phyloP scores from a whole-genome alignment of 2,888 invertebrate genomes.

The Lucinisca nassula region DNA sequence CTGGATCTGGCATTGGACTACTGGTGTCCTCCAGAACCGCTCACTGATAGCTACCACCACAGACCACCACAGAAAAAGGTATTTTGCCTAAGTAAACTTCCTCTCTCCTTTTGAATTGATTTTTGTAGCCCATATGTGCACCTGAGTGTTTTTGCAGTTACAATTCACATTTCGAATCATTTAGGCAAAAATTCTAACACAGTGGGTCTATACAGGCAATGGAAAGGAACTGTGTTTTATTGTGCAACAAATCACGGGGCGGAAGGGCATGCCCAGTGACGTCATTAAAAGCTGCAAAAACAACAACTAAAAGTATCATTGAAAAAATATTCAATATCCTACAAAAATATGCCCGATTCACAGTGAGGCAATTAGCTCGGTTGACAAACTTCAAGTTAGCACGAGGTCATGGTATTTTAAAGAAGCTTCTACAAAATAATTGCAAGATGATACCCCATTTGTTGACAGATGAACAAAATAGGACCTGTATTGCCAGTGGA shows the following conservation, averaged over 20 bases:
- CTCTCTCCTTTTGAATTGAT: too few relatives aligned
- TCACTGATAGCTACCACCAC: conserved; percentile 84
- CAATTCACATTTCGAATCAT: too few relatives aligned
- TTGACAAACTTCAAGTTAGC: conserved; percentile 31
- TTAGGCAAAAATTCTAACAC: too few relatives aligned
- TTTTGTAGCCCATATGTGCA: too few relatives aligned
- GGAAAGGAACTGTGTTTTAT: too few relatives aligned
- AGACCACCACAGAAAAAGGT: conserved; percentile 88
- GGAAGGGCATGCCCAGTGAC: too few relatives aligned
- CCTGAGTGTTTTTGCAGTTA: too few relatives aligned
- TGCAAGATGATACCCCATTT: neutral
- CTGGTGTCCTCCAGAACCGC: conserved; percentile 91
- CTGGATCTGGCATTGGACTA: conserved; percentile 93
- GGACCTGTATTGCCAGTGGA: too few relatives aligned
- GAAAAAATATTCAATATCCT: neutral
- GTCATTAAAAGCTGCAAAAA: too few relatives aligned
- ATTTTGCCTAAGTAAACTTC: too few relatives aligned
- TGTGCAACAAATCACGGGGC: too few relatives aligned
- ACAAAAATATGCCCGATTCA: conserved; percentile 28
- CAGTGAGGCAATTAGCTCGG: conserved; percentile 22
- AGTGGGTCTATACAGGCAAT: too few relatives aligned
- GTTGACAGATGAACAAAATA: neutral
- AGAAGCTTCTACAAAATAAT: neutral
- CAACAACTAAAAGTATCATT: conserved; percentile 13
- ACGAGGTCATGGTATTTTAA: conserved; percentile 20